Base-by-base conservation (phyloP, 2,113 vertebrate species). In the Xenopus borealis region DNA sequence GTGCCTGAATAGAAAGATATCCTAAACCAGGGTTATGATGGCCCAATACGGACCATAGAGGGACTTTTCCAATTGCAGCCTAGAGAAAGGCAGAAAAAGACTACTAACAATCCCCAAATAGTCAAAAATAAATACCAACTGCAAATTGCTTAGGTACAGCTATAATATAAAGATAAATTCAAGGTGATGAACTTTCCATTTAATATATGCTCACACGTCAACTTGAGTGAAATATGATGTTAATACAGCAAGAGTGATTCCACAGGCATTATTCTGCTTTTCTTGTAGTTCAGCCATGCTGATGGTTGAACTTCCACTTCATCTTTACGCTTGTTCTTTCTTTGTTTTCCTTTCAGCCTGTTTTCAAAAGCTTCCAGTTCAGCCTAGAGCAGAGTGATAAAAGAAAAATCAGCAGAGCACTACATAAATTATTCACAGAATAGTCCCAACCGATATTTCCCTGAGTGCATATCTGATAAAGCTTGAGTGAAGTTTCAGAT, bases 311-410 rank as follows among this genome's bases (percentile, higher is more conserved):
- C 47, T 73, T 89, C 84, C 79, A 93, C 89, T 81, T 93, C 93
- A 53, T 94, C 90, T 78, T 88, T 93, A 18, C 85, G 89, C 81
- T 84, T 91, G 86, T 90, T 95, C 66, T 88, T 93, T 87, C 95
- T 93, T 45, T 94, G 86, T 67, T 92, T 89, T 0, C 97, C 97
- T 82, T 94, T 97, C 82, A 95, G 89, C 17, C 95, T 91, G 81
- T 98, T 98, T 88, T 97, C 94, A 79, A 98, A 99, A 62, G 95
- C 95, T 81, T 99, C 95, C 79, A 97, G 85, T 88, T 99, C 97
- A 81, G 95, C 95, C 97, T 98, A 82, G 66, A 83, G 23, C 23
- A 14, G 18, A 69, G 19, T 16, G 46, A 73, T 47, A 78, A 27
- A 65, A 44, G 14, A n/a, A 8, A 72, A n/a, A 7, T 63, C 23